Evolutionary conservation across 1,140 invertebrate species (phyloP), one percentile per base, ranked within the genome.

Genomic region (Scaptomyza graminum): DNA sequence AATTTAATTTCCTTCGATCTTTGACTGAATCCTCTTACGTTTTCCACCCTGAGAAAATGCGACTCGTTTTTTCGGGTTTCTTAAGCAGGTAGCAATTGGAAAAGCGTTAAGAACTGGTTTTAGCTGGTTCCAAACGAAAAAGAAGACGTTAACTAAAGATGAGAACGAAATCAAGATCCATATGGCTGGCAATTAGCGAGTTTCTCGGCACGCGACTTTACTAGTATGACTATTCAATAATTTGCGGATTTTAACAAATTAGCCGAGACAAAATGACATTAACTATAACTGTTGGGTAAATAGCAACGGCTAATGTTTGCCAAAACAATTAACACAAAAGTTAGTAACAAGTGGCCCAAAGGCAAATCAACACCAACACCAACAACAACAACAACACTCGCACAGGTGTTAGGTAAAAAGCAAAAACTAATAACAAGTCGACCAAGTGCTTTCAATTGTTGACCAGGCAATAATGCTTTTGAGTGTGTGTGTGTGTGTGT

Each of bases 191-290:
- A 60, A 66, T 72, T 72, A 60, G 54, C 69, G 61, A 39, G 11
- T 50, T 50, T 50, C 60, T 66, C 25, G 50, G 56, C 69, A 67
- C 69, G 69, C 69, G 69, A 67, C 63, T 54, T 31, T 7, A 37
- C 9, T n/a, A n/a, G n/a, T n/a, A n/a, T n/a, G n/a, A n/a, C n/a
- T 54, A n/a, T 52, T 28, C 18, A 51, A 64, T 70, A 51, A 55
- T 69, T 69, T 50, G 55, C 55, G 50, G 49, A 67, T 49, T 15
- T 49, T 25, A 54, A 66, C 46, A 65, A 66, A 61, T 37, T 61
- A 46, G 12, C 18, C 8, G 41, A 13, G 28, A 15, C 28, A 22
- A 22, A 22, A 22, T 22, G 4, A 3, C 16, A 46, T 64, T 22
- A 39, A 68, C 15, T 15, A 13, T 22, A 68, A 52, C 50, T 50